Evolutionary conservation across 2,113 vertebrate genomes (phyloP).

Genomic region (Oncorhynchus gorbuscha): DNA sequence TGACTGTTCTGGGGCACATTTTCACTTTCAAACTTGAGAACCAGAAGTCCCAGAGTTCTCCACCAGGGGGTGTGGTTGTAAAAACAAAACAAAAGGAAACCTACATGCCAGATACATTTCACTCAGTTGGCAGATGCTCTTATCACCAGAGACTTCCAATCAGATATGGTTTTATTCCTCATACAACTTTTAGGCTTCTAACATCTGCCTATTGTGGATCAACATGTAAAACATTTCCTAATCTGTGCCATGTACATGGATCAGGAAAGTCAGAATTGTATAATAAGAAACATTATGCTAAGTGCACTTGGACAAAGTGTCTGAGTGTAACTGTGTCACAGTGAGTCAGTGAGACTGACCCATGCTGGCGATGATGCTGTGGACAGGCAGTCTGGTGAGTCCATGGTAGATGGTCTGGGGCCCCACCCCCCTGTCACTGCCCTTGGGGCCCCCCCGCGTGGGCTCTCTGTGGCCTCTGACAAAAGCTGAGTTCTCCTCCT

Average conservation of each 20-base stretch:
- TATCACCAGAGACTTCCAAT: slow-evolving; percentile 34
- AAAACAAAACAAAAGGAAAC: slow-evolving; percentile 4
- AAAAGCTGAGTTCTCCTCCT: slow-evolving; percentile 84
- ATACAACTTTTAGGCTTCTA: slow-evolving; percentile 10
- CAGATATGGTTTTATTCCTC: slow-evolving; percentile 10
- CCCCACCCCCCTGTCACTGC: slow-evolving; percentile 61
- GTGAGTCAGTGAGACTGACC: slow-evolving; percentile 52
- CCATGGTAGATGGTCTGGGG: slow-evolving; percentile 79
- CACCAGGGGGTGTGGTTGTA: slow-evolving; percentile 66
- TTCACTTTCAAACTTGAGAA: neutral
- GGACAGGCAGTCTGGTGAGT: slow-evolving; percentile 80
- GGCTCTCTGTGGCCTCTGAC: slow-evolving; percentile 76
- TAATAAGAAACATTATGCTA: too few species aligned
- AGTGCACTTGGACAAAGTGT: neutral
- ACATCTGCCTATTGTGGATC: too few species aligned
- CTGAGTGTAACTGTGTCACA: neutral
- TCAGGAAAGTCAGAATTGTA: too few species aligned
- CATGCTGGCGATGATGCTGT: slow-evolving; percentile 86
- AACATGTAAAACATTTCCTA: slow-evolving; percentile 16
- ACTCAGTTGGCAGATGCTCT: slow-evolving; percentile 28
- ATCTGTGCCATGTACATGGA: slow-evolving; percentile 1
- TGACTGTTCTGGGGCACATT: too few species aligned
- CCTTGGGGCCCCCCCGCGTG: slow-evolving; percentile 59
- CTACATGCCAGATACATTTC: slow-evolving; percentile 22
- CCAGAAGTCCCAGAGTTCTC: slow-evolving; percentile 23